These are phyloP conservation scores for Acleris cristana DNA, from an alignment of 2,888 invertebrate species.

Conservation along the genomic window DNA sequence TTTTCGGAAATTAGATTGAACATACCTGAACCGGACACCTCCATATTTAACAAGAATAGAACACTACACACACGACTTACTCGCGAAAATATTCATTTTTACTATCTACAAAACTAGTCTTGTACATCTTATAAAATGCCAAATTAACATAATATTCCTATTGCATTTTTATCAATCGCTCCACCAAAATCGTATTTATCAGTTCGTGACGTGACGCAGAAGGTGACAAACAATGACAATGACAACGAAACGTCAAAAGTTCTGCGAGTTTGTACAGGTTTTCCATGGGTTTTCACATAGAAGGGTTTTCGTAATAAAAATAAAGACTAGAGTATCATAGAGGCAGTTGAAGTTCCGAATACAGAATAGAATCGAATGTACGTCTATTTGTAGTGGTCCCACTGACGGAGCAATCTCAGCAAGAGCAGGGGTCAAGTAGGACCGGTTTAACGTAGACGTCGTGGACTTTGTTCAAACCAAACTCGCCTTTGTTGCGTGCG, in stretches of 20 bases:
- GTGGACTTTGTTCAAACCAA: too few species aligned
- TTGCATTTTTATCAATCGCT: conserved; percentile 27
- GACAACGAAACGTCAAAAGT: conserved; percentile 36
- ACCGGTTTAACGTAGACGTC: too few species aligned
- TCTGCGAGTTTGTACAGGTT: conserved; percentile 3
- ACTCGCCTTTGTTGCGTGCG: too few species aligned
- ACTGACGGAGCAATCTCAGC: too few species aligned
- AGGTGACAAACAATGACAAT: background rate
- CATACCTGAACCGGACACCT: conserved; percentile 72
- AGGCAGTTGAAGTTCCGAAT: too few species aligned
- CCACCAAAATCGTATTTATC: conserved; percentile 29
- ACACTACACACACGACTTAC: conserved; percentile 21
- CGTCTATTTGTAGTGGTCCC: too few species aligned
- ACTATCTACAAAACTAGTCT: conserved; percentile 4
- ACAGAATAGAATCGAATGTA: background rate
- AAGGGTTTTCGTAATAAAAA: too few species aligned
- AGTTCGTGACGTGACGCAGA: conserved; percentile 32
- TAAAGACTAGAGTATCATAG: too few species aligned
- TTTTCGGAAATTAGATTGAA: conserved; percentile 37
- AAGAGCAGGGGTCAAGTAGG: too few species aligned
- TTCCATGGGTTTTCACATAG: background rate
- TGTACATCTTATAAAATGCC: background rate
- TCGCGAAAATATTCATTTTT: conserved; percentile 23
- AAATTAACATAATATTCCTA: conserved; percentile 15
- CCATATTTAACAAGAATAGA: conserved; percentile 59